Evolutionary conservation across 2,113 vertebrate genomes (phyloP).

Genomic region (Diglossa brunneiventris): DNA sequence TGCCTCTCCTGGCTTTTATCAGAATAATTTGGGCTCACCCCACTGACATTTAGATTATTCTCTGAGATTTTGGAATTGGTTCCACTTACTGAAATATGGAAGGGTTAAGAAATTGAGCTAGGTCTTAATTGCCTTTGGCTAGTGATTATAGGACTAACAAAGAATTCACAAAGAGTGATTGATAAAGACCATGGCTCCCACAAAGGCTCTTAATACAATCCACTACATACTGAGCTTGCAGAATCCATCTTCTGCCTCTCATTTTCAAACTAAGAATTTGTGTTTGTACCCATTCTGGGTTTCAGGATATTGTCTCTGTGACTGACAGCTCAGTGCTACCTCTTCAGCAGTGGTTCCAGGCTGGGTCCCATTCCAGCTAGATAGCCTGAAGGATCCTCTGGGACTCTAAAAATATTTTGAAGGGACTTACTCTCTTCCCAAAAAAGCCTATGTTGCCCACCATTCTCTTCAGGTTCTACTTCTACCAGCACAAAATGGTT

Average conservation of each 20-base stretch:
- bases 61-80: not conserved
- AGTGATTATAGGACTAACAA: not conserved
- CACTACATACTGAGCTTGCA: not conserved
- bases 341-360: not conserved
- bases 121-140: not conserved
- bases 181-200: not conserved
- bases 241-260: not conserved
- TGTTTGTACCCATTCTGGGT: not conserved
- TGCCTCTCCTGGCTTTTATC: not conserved
- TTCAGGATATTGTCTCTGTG: not conserved
- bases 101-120: not conserved
- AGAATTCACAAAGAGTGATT: not conserved
- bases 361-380: not conserved
- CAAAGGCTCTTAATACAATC: not conserved
- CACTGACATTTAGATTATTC: not conserved
- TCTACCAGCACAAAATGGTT: not conserved
- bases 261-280: not conserved
- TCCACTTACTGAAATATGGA: not conserved
- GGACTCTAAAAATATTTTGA: not conserved
- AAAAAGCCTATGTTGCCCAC: not conserved
- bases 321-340: not conserved
- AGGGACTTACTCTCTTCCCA: not conserved
- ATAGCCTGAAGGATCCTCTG: not conserved
- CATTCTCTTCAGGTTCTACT: not conserved
- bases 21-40: not conserved